Evolutionary conservation across 64 coral and sea anemone genomes (phyloP).

Genomic region (Porites australiensis): DNA sequence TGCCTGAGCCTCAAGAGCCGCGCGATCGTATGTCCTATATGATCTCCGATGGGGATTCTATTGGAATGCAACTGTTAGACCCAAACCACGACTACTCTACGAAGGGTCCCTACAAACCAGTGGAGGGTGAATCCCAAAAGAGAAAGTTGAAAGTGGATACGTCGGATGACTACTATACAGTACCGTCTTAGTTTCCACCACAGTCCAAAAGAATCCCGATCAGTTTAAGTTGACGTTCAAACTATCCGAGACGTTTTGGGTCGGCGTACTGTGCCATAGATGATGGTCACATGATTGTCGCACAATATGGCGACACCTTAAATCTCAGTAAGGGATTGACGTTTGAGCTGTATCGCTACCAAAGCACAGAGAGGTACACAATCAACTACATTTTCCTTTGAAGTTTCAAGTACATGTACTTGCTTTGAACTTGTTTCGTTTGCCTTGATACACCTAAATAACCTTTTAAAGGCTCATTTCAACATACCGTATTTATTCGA

Average conservation of each 20-base stretch:
- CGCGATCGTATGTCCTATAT: slow-evolving; percentile 75
- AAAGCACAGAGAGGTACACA: slow-evolving; percentile 52
- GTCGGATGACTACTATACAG: background rate
- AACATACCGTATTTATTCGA: no score
- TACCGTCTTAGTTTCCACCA: background rate
- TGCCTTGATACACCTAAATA: no score
- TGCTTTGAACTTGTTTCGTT: no score
- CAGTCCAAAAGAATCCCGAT: slow-evolving; percentile 50
- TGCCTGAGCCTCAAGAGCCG: slow-evolving; percentile 45
- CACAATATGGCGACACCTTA: slow-evolving; percentile 17
- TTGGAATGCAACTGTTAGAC: slow-evolving; percentile 72
- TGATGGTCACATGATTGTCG: slow-evolving; percentile 74
- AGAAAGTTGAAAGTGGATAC: background rate
- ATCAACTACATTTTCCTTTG: slow-evolving; percentile 62
- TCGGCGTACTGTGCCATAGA: slow-evolving; percentile 79
- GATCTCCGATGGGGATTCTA: slow-evolving; percentile 53
- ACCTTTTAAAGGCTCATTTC: no score
- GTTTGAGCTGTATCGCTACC: slow-evolving; percentile 76
- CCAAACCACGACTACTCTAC: slow-evolving; percentile 56
- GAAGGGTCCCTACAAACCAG: slow-evolving; percentile 44
- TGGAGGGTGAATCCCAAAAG: slow-evolving; percentile 11
- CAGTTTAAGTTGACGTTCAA: slow-evolving; percentile 71
- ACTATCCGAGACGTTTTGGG: slow-evolving; percentile 39
- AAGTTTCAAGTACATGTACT: no score
- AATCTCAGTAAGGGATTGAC: slow-evolving; percentile 41